A percentile compares a stretch with the other conserved stretches of the same genome.
Evolutionary conservation across 2,888 invertebrate genomes (phyloP).

Genomic region (Acanthacorydalis orientalis): DNA sequence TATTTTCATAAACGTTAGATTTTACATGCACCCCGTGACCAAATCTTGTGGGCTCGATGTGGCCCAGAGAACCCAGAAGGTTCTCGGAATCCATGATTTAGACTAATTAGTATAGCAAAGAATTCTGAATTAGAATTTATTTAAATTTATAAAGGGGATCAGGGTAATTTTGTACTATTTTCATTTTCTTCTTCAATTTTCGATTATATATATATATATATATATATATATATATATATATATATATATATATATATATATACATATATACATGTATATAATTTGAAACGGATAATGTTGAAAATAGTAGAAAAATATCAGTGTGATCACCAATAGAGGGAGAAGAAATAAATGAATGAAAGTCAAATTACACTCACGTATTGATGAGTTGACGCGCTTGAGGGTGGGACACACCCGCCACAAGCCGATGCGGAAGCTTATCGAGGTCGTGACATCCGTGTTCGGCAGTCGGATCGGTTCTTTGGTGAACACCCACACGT

Average conservation of each 20-base stretch:
- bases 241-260: neutral
- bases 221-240: no score
- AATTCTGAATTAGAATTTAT: no score
- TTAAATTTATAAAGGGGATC: no score
- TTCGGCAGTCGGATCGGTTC: constrained; percentile 29
- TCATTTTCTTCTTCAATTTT: no score
- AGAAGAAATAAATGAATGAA: neutral
- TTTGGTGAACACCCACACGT: constrained; percentile 31
- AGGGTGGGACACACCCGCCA: constrained; percentile 32
- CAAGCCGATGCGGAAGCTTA: constrained; percentile 31
- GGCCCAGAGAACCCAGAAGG: no score
- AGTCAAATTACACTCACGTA: constrained; percentile 23
- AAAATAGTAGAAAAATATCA: neutral
- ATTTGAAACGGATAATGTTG: neutral
- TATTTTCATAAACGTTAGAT: no score
- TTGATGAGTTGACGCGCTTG: constrained; percentile 26
- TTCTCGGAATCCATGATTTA: no score
- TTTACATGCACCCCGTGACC: no score
- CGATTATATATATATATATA: no score
- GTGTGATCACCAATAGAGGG: neutral
- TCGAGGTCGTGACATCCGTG: constrained; percentile 25
- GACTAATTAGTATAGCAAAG: no score
- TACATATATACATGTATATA: neutral
- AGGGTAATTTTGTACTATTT: no score
- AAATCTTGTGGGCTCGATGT: no score